Conservation (phyloP, 2,797 vertebrate genomes). For the Danio tinwini region DNA sequence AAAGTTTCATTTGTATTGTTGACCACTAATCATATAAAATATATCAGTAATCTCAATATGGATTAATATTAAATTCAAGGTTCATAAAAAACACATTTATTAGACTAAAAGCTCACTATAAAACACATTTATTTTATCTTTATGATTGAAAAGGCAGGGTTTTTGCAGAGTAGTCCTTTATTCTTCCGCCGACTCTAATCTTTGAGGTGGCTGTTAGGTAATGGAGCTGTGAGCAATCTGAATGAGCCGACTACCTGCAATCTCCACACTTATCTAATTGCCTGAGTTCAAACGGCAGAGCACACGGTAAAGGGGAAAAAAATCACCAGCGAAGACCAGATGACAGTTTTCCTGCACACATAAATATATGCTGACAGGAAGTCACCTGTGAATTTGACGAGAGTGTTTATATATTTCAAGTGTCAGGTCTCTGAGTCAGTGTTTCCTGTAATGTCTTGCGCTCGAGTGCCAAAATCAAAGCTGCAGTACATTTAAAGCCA, state of each 20-base stretch:
- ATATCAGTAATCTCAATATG: neutral
- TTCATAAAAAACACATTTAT: constrained; percentile 12
- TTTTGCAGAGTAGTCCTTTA: neutral
- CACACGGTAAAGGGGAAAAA: constrained; percentile 9
- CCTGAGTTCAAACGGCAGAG: constrained; percentile 18
- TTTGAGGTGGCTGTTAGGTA: constrained; percentile 22
- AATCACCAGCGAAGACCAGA: neutral
- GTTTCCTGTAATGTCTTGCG: constrained; percentile 1
- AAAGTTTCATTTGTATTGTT: neutral
- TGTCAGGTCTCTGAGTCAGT: neutral
- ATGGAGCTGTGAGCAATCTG: constrained; percentile 25
- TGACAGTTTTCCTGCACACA: constrained; percentile 18
- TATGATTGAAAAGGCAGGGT: constrained; percentile 9
- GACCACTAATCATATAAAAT: neutral
- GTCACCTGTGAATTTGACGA: constrained; percentile 14
- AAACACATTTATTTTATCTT: neutral
- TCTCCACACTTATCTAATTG: constrained; percentile 39
- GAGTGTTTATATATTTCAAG: neutral
- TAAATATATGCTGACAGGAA: constrained; percentile 7
- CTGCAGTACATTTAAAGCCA: neutral
- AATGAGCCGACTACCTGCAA: constrained; percentile 3
- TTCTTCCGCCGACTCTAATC: neutral
- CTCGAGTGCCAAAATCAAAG: constrained; percentile 8
- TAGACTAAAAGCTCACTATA: neutral
- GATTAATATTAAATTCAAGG: neutral